These are phyloP conservation scores for Plecotus auritus DNA, from an alignment of 2,113 vertebrate species.

Conservation along the genomic window DNA sequence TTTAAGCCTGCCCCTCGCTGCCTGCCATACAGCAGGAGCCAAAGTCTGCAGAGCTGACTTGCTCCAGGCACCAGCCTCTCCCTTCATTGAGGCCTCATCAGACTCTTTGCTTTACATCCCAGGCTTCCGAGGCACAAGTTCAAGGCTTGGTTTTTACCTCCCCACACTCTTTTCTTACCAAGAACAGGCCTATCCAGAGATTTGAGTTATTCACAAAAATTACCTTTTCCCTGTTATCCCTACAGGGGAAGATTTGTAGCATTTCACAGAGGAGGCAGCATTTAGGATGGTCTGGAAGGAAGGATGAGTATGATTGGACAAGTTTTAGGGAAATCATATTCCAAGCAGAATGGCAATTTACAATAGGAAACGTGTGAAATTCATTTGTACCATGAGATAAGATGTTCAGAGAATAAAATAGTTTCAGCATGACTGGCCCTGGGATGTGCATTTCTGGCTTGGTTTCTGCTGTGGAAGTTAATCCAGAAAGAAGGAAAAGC, in stretches of 20 bases:
- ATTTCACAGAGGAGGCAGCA: not conserved
- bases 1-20: not conserved
- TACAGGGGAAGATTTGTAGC: not conserved
- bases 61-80: not conserved
- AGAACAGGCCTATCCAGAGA: not conserved
- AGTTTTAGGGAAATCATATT: not conserved
- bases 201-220: not conserved
- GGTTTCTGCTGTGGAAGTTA: not conserved
- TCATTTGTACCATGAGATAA: not conserved
- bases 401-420: not conserved
- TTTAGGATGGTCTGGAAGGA: not conserved
- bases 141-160: not conserved
- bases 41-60: not conserved
- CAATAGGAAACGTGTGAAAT: not conserved
- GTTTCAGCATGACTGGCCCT: not conserved
- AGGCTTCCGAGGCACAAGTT: not conserved
- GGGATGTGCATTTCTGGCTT: not conserved
- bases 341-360: not conserved
- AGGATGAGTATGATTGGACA: not conserved
- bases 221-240: not conserved
- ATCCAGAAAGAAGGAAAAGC: not conserved
- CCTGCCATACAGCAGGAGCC: not conserved
- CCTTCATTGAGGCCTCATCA: not conserved
- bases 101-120: not conserved
- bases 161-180: not conserved